A percentile compares a stretch with the other conserved stretches of the same genome.
These are phyloP conservation scores for Arenaria interpres DNA, from an alignment of 2,113 vertebrate genomes.

Conservation along the genomic window DNA sequence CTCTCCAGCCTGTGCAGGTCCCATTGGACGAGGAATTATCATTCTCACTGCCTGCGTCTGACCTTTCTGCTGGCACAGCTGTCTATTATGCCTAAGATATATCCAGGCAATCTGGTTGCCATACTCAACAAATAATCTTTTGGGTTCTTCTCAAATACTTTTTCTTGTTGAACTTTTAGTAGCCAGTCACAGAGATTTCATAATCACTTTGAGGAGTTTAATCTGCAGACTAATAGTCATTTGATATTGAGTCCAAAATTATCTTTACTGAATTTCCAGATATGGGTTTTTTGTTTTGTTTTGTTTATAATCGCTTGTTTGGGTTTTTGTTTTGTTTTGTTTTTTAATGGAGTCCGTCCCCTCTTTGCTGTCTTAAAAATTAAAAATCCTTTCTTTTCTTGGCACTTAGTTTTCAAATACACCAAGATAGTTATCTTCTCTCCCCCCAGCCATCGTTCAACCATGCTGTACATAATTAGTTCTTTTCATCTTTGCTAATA, in stretches of 20 bases:
- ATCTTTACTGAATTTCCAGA: not conserved
- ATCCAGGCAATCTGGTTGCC: not conserved
- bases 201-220: not conserved
- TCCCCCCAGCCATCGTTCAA: not conserved
- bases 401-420: not conserved
- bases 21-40: not conserved
- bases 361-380: not conserved
- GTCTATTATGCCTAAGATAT: not conserved
- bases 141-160: not conserved
- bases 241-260: not conserved
- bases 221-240: not conserved
- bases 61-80: not conserved
- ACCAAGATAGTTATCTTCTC: not conserved
- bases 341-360: not conserved
- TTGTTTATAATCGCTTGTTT: not conserved
- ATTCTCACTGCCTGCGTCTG: not conserved
- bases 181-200: not conserved
- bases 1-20: too few relatives aligned
- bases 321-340: not conserved
- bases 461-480: not conserved
- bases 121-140: not conserved
- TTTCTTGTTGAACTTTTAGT: not conserved
- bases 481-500: constrained; percentile 51
- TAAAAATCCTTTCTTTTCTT: not conserved
- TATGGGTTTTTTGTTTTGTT: not conserved